Evolutionary conservation across 2,797 vertebrate genomes (phyloP), one percentile per base, ranked within the genome.

Genomic region (Esox masquinongy): DNA sequence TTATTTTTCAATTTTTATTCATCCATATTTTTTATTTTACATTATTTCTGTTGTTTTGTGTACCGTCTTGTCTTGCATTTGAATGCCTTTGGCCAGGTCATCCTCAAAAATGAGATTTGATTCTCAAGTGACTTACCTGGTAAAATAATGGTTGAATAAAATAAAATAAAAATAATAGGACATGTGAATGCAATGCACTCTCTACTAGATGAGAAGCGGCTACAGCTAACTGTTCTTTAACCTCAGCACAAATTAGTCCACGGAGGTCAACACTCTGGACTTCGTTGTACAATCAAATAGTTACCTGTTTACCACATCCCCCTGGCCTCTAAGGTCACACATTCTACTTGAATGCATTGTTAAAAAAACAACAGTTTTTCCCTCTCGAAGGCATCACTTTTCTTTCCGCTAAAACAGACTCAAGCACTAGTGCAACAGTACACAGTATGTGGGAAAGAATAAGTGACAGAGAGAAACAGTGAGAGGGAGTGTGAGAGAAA

Each of bases 1-100:
- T 43, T 79, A 43, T 51, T 59, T 50, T 26, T 72, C 31, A 77
- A 53, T 69, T 75, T 74, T 77, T 61, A 68, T 43, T 4, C 9
- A 7, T 43, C 43, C 3, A 43, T 4, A 2, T 4, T 43, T 43
- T 43, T 43, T 43, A 43, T 43, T 6, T 29, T 51, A 61, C 77
- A 77, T 39, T 68, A 59, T 11, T 56, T 0, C 67, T 22, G 59
- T 2, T 2, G 22, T 43, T 43, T 43, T 43, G 43, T 43, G 43
- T 43, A 11, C 43, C 1, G 43, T 43, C 43, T 43, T 43, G 43
- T 43, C 43, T 43, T 43, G 43, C 43, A 43, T 43, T 43, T 43
- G 5, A 7, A 43, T 43, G 43, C 43, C 43, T 43, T 7, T 9
- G 8, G 43, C 43, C 43, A 43, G 7, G 43, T 43, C 43, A 43